Conservation (phyloP, 2,888 invertebrate genomes). For the Caenorhabditis afra region DNA sequence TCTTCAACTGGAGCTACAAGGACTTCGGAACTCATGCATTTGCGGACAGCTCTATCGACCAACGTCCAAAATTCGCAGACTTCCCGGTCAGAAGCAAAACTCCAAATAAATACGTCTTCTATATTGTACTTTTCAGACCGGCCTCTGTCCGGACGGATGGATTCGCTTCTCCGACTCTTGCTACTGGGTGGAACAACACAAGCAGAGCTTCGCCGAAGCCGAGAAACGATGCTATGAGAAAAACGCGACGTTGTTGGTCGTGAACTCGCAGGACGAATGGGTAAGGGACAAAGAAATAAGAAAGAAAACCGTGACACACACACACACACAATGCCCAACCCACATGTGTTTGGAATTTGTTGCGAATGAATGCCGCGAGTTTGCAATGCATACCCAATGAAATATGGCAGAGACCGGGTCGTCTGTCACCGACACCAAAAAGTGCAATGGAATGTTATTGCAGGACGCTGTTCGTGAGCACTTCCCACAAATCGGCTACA, state of each 20-base stretch:
- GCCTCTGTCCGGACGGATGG: conserved; percentile 66
- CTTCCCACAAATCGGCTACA: conserved; percentile 42
- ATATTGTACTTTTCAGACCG: conserved; percentile 31
- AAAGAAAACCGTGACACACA: conserved; percentile 18
- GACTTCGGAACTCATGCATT: conserved; percentile 45
- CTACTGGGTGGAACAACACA: conserved; percentile 63
- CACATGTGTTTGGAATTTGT: conserved; percentile 59
- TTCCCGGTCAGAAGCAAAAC: conserved; percentile 18
- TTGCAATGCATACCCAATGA: conserved; percentile 58
- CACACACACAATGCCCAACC: background rate
- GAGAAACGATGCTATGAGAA: conserved; percentile 61
- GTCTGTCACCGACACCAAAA: conserved; percentile 9
- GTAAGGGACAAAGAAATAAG: conserved; percentile 49
- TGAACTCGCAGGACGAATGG: conserved; percentile 66
- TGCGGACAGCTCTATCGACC: conserved; percentile 23
- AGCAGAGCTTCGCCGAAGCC: conserved; percentile 59
- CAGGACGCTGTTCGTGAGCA: conserved; percentile 54
- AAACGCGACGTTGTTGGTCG: conserved; percentile 63
- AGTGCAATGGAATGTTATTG: conserved; percentile 5
- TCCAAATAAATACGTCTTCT: background rate
- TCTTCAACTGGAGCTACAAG: conserved; percentile 64
- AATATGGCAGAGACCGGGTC: conserved; percentile 18
- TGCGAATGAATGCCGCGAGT: conserved; percentile 51
- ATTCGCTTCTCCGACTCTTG: conserved; percentile 60
- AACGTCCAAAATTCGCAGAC: conserved; percentile 41